phyloP scores from a whole-genome alignment of 2,797 vertebrate species.

The Thamnophis elegans region DNA sequence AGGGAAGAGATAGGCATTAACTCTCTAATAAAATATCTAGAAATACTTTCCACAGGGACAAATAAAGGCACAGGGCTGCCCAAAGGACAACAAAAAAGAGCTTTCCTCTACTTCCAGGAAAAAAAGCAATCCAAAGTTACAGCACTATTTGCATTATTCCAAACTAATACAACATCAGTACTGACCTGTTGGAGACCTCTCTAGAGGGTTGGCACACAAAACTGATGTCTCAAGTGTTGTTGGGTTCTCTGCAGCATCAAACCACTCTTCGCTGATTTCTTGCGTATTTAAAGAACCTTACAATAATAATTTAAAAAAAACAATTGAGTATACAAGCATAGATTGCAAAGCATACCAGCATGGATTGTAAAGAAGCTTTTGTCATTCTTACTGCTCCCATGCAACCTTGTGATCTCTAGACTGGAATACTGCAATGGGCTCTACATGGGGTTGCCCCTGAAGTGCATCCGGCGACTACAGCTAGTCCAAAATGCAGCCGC shows the following conservation, averaged over 20 bases:
- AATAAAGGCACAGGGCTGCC: neutral
- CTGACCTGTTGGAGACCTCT: conserved; percentile 44
- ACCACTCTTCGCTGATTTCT: conserved; percentile 67
- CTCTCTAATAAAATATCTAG: neutral
- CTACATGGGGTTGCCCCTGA: too few relatives aligned
- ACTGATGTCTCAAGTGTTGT: conserved; percentile 38
- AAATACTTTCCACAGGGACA: neutral
- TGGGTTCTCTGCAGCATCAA: conserved; percentile 69
- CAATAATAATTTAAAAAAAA: conserved; percentile 37
- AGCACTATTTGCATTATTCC: neutral
- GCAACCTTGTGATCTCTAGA: too few relatives aligned
- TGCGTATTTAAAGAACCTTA: conserved; percentile 41
- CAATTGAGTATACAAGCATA: neutral
- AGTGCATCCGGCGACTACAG: too few relatives aligned
- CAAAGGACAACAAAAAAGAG: neutral
- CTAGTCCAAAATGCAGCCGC: too few relatives aligned
- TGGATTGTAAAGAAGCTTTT: neutral
- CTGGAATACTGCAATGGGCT: too few relatives aligned
- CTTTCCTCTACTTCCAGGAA: neutral
- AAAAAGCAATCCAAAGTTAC: neutral
- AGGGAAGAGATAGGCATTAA: neutral
- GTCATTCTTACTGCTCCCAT: neutral
- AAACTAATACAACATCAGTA: neutral
- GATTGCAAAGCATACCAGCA: neutral
- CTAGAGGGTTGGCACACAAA: neutral